These are phyloP conservation scores for Frankliniella intonsa DNA, from an alignment of 2,888 invertebrate species.

Conservation along the genomic window DNA sequence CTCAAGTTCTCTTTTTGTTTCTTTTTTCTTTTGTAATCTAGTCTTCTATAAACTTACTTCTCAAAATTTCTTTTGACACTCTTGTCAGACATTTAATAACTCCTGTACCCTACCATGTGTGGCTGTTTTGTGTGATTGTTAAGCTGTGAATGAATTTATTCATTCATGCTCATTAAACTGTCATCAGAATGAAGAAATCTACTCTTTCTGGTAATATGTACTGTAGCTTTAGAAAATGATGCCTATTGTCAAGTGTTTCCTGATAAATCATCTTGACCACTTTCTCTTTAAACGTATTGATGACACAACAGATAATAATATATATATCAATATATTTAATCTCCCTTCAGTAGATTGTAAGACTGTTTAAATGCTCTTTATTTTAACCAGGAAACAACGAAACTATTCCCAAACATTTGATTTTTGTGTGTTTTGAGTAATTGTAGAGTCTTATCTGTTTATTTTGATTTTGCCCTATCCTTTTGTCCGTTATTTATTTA, in stretches of 20 bases:
- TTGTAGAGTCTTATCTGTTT: too few species aligned
- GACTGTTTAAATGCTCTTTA: background rate
- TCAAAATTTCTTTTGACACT: background rate
- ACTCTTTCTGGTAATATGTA: background rate
- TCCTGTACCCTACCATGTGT: background rate
- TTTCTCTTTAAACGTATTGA: background rate
- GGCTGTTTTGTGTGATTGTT: background rate
- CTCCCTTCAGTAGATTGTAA: background rate
- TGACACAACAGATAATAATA: background rate
- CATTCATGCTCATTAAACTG: background rate
- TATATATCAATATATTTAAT: background rate
- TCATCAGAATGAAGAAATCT: background rate
- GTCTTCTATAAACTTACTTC: background rate
- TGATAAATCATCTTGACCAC: background rate
- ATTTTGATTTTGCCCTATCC: too few species aligned
- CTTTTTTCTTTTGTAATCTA: background rate
- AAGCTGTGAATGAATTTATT: background rate
- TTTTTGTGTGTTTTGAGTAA: background rate
- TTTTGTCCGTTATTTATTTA: slow-evolving; percentile 1
- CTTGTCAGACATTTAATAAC: background rate
- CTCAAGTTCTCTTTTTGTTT: background rate
- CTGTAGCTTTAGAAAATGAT: background rate
- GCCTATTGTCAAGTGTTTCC: background rate
- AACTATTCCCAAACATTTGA: background rate
- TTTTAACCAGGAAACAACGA: slow-evolving; percentile 10